These are phyloP conservation scores for Zygaena filipendulae DNA, from an alignment of 2,888 invertebrate species.

Conservation along the genomic window DNA sequence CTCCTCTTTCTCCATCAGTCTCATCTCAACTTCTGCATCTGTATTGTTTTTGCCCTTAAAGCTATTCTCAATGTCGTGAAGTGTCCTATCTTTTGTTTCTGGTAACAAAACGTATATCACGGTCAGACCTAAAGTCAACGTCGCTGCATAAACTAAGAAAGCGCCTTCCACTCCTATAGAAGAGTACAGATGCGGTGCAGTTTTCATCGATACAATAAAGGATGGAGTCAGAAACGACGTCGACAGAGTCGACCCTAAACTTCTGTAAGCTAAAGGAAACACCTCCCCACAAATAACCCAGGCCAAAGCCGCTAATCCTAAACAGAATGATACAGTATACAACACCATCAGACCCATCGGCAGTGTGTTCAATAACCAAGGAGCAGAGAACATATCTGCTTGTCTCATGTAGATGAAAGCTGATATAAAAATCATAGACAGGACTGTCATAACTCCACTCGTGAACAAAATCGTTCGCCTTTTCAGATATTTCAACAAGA, in stretches of 20 bases:
- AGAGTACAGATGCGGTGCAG: conserved; percentile 54
- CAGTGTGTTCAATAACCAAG: conserved; percentile 37
- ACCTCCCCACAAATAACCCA: conserved; percentile 63
- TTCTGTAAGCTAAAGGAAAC: conserved; percentile 55
- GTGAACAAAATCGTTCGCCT: conserved; percentile 48
- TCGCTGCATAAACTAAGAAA: conserved; percentile 49
- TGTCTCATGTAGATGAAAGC: conserved; percentile 47
- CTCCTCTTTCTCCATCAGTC: conserved; percentile 33
- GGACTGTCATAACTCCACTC: conserved; percentile 47
- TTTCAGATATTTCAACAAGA: conserved; percentile 45
- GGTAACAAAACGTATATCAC: conserved; percentile 47
- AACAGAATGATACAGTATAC: conserved; percentile 51
- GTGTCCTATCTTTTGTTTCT: conserved; percentile 55
- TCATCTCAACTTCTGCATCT: conserved; percentile 48
- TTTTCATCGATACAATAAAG: conserved; percentile 57
- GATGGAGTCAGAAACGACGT: conserved; percentile 55
- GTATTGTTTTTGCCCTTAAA: conserved; percentile 40
- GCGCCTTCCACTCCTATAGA: conserved; percentile 56
- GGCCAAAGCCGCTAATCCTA: conserved; percentile 52
- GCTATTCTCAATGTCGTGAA: conserved; percentile 57
- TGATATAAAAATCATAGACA: conserved; percentile 43
- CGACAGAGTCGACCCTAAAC: conserved; percentile 52
- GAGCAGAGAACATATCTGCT: conserved; percentile 31
- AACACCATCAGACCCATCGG: conserved; percentile 50
- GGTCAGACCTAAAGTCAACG: conserved; percentile 37